Conservation (phyloP, 2,888 invertebrate genomes). For the Nematopogon swammerdamellus region DNA sequence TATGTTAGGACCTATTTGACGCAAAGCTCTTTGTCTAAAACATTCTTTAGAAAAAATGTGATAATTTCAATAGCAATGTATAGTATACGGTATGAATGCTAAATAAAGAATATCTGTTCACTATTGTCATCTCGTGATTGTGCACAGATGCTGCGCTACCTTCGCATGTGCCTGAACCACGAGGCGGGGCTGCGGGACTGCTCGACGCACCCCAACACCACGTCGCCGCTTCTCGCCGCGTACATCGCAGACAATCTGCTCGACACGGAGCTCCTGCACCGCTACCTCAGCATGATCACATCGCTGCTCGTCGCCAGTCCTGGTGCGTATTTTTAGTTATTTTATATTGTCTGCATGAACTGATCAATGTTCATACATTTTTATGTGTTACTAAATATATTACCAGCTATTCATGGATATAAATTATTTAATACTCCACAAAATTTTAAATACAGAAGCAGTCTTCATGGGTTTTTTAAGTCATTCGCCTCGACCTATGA, state of each 20-base stretch:
- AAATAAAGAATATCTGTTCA: too few species aligned
- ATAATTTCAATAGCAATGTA: too few species aligned
- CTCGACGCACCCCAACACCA: constrained; percentile 61
- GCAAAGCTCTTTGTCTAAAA: too few species aligned
- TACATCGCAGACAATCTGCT: constrained; percentile 56
- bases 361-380: background rate
- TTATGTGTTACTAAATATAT: background rate
- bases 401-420: too few species aligned
- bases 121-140: too few species aligned
- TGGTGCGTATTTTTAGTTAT: constrained; percentile 39
- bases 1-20: too few species aligned
- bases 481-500: too few species aligned
- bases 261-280: constrained; percentile 58
- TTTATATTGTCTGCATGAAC: background rate
- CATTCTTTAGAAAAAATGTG: too few species aligned
- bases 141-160: constrained; percentile 73
- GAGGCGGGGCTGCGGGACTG: constrained; percentile 47
- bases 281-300: constrained; percentile 67
- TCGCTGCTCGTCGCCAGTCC: constrained; percentile 63
- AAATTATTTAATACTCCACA: too few species aligned
- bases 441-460: too few species aligned
- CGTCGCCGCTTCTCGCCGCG: constrained; percentile 62
- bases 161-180: constrained; percentile 74
- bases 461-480: too few species aligned
- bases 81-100: too few species aligned